Evolutionary conservation across 2,888 invertebrate genomes (phyloP).

Genomic region (Lottia gigantea): DNA sequence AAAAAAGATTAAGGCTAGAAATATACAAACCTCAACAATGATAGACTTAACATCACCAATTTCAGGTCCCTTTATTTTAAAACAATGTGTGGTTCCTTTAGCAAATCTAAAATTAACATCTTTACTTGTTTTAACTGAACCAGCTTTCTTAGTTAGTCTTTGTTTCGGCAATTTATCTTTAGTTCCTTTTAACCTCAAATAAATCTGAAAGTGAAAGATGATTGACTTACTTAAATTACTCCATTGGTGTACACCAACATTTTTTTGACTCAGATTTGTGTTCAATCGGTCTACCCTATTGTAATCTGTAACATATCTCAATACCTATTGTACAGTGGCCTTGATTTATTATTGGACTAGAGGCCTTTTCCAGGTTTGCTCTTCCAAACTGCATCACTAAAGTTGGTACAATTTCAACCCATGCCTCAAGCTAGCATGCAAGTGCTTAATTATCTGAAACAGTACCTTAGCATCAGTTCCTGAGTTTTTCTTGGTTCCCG

Average conservation of each 20-base stretch:
- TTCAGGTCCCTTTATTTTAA: constrained; percentile 63
- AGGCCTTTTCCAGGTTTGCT: too few relatives aligned
- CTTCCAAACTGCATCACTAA: too few relatives aligned
- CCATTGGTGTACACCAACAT: too few relatives aligned
- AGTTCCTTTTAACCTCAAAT: constrained; percentile 60
- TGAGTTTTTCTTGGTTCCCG: constrained; percentile 61
- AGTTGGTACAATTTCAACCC: too few relatives aligned
- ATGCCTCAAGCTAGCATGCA: too few relatives aligned
- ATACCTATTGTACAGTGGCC: too few relatives aligned
- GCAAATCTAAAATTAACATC: constrained; percentile 60
- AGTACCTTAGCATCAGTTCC: constrained; percentile 66
- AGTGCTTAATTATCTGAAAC: too few relatives aligned
- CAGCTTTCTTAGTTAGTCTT: constrained; percentile 61
- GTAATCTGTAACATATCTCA: too few relatives aligned
- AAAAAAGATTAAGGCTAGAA: too few relatives aligned
- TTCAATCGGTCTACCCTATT: too few relatives aligned
- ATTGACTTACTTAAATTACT: neutral
- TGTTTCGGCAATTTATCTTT: constrained; percentile 62
- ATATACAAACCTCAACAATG: constrained; percentile 61
- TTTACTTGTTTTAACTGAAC: constrained; percentile 56
- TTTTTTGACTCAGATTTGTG: too few relatives aligned
- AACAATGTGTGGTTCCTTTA: constrained; percentile 64
- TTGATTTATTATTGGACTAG: too few relatives aligned
- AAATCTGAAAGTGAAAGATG: constrained; percentile 51
- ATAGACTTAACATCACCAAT: constrained; percentile 65